Evolutionary conservation across 1,140 invertebrate genomes (phyloP).

Genomic region (Coboldia fuscipes): DNA sequence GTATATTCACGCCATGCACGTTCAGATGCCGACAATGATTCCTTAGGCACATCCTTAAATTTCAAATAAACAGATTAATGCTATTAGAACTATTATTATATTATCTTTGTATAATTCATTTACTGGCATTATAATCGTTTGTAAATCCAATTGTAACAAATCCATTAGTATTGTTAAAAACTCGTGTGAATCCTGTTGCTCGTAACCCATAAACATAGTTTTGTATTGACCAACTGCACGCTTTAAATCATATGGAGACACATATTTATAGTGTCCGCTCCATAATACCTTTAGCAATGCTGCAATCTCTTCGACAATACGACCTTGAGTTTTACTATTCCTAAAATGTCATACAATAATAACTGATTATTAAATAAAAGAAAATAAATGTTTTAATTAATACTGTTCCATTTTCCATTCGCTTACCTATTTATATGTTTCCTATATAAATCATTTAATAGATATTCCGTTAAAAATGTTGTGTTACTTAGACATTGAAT

Average conservation of each 20-base stretch:
- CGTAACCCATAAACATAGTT: slow-evolving; percentile 54
- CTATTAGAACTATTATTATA: neutral
- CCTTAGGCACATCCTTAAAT: neutral
- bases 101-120: neutral
- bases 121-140: slow-evolving; percentile 12
- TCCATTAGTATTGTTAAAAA: slow-evolving; percentile 80
- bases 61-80: neutral
- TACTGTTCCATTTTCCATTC: neutral
- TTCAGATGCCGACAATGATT: slow-evolving; percentile 26
- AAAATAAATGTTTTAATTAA: neutral
- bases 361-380: neutral
- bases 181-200: slow-evolving; percentile 92
- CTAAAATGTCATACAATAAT: slow-evolving; percentile 5
- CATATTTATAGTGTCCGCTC: slow-evolving; percentile 51
- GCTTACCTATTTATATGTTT: slow-evolving; percentile 27
- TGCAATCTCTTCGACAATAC: slow-evolving; percentile 52
- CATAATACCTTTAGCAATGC: slow-evolving; percentile 50
- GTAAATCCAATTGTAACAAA: slow-evolving; percentile 73
- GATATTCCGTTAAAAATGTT: slow-evolving; percentile 47
- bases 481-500: slow-evolving; percentile 81
- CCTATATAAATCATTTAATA: slow-evolving; percentile 38
- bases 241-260: slow-evolving; percentile 48
- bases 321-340: slow-evolving; percentile 31
- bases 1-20: slow-evolving; percentile 56
- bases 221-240: slow-evolving; percentile 49